Base-by-base conservation (phyloP, 2,888 invertebrate species). In the Cremastinae sp. region DNA sequence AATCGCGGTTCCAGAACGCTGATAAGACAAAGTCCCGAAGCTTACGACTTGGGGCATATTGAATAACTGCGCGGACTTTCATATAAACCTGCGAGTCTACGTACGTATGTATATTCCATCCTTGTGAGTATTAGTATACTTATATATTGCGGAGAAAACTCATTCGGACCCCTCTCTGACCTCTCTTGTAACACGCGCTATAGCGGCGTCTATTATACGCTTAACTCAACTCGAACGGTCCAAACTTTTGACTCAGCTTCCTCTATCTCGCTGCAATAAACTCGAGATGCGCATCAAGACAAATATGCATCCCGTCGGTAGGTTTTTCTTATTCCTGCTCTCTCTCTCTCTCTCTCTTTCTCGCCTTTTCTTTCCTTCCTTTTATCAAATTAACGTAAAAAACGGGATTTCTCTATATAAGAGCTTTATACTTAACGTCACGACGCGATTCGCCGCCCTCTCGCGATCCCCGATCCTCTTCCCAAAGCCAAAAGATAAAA, bases 201-300 rank as follows among this genome's bases (percentile, higher is more conserved):
- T 20, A 34, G 59, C 34, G 53, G 64, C 72, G 64, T 54, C 75
- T 79, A 78, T 79, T 79, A 69, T 71, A 78, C 73, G 72, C 71
- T 78, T 79, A 80, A 80, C 78, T 80, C 78, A 80, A 71, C 75
- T 66, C 70, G 64, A 74, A 68, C 64, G 72, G 77, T 79, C 79
- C 82, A 81, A 83, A 84, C 82, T 84, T 83, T 82, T 80, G 75
- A 81, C 81, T 83, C 84, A 80, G 81, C 81, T 83, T 79, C 78
- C 75, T 78, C 74, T 80, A 80, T 80, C 80, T 76, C 75, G 68
- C 18, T 16, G 75, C 76, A 78, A 80, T 80, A 79, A 79, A 79
- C 74, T 79, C 79, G 72, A 69, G 53, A 66, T 70, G 56, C 45
- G 70, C 36, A 18, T 56, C 58, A 64, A 56, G 66, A 61, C 65